These are phyloP conservation scores for Mastacembelus armatus DNA, from an alignment of 2,797 vertebrate species.

Conservation along the genomic window DNA sequence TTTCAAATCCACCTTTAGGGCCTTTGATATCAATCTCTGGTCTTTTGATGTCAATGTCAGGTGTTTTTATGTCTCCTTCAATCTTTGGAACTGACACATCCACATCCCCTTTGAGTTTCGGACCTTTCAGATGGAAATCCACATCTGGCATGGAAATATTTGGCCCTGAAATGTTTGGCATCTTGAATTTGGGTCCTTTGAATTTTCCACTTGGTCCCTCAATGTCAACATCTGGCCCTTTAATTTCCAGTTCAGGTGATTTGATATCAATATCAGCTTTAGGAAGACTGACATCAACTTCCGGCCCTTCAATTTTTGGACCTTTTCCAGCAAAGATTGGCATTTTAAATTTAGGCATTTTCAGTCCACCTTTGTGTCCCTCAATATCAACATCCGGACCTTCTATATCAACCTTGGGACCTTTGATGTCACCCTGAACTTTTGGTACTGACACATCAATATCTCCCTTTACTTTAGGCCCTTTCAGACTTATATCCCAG, in stretches of 20 bases:
- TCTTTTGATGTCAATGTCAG: constrained; percentile 15
- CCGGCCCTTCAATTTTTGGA: background rate
- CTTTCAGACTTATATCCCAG: too few relatives aligned
- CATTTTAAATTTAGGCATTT: constrained; percentile 46
- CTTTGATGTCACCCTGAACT: constrained; percentile 10
- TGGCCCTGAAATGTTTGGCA: constrained; percentile 63
- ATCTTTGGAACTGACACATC: constrained; percentile 48
- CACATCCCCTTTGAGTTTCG: constrained; percentile 50
- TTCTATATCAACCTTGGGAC: constrained; percentile 58
- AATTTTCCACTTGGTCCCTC: constrained; percentile 1
- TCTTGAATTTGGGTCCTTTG: constrained; percentile 42
- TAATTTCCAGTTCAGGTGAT: constrained; percentile 28
- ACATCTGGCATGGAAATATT: constrained; percentile 44
- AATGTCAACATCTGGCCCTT: constrained; percentile 5
- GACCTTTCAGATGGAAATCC: constrained; percentile 57
- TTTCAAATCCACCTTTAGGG: constrained; percentile 7
- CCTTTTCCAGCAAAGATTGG: constrained; percentile 52
- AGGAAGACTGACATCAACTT: background rate
- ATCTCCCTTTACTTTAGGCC: too few relatives aligned
- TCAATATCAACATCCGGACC: constrained; percentile 16
- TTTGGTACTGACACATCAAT: constrained; percentile 48
- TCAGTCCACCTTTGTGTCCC: constrained; percentile 27
- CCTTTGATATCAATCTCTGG: constrained; percentile 16
- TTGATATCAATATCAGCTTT: constrained; percentile 8
- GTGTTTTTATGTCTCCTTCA: constrained; percentile 46